phyloP scores from a whole-genome alignment of 2,888 invertebrate genomes.

The Ommatoiulus sabulosus region DNA sequence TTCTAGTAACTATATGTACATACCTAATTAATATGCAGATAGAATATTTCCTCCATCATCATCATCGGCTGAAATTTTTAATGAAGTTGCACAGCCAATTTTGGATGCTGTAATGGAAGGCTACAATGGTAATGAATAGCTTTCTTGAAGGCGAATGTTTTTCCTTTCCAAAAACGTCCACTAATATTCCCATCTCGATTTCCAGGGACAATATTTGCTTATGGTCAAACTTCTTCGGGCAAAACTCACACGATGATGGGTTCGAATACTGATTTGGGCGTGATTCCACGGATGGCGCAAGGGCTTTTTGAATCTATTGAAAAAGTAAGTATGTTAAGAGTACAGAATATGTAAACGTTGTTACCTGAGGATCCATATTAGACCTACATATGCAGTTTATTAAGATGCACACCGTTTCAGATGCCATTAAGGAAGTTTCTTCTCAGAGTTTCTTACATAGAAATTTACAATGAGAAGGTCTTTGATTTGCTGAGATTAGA shows the following conservation, averaged over 20 bases:
- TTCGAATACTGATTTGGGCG: constrained; percentile 76
- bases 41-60: constrained; percentile 76
- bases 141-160: background rate
- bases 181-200: background rate
- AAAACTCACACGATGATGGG: constrained; percentile 90
- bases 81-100: constrained; percentile 78
- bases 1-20: background rate
- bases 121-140: constrained; percentile 71
- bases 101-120: constrained; percentile 74
- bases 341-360: too few relatives aligned
- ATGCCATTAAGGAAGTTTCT: constrained; percentile 79
- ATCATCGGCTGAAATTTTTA: constrained; percentile 76
- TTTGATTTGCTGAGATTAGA: constrained; percentile 77
- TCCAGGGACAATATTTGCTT: constrained; percentile 88
- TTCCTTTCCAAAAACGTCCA: background rate
- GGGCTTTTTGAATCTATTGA: constrained; percentile 67
- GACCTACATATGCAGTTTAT: too few relatives aligned
- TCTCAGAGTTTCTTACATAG: constrained; percentile 85
- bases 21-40: constrained; percentile 72
- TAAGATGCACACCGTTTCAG: constrained; percentile 60
- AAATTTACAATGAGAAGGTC: constrained; percentile 89
- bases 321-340: constrained; percentile 63
- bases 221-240: constrained; percentile 90
- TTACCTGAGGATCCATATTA: too few relatives aligned
- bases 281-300: constrained; percentile 79